Base-by-base conservation (phyloP, 2,113 vertebrate genomes). In the Chunga burmeisteri region DNA sequence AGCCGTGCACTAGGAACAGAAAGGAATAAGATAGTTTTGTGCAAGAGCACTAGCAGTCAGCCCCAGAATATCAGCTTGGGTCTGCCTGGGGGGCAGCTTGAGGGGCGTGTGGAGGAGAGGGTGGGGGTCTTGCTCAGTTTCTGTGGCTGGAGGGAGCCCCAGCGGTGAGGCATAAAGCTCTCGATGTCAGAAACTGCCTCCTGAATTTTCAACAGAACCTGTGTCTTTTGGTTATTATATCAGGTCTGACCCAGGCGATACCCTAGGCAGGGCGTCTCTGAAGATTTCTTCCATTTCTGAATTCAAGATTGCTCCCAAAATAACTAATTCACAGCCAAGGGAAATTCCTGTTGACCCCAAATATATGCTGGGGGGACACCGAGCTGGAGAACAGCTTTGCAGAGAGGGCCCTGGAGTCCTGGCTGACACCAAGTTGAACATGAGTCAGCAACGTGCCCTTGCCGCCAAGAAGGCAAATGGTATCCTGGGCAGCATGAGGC, bases 401-500 rank as follows among this genome's bases (percentile, higher is more conserved):
- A 18, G 68, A 47, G 13, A n/a, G 30, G 27, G 32, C 6, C 40
- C 27, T 8, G 23, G 27, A 29, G 21, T 52, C n/a, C 65, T 13
- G n/a, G 22, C 53, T 75, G 71, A 30, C 46, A 15, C 19, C 9
- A 3, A 10, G n/a, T 12, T 42, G 55, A 47, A 16, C 32, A 4
- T 1, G 29, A 59, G 56, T 62, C n/a, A 18, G 34, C 58, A 8
- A 32, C 5, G 2, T 27, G 22, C 18, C 46, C 53, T 18, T 38
- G 46, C n/a, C 1, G 0, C 66, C 73, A 3, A 46, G 44, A 4
- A 4, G 15, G 58, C 1, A 3, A 23, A 12, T 2, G 30, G 49
- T 26, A 6, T 15, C 40, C n/a, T 22, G 63, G 40, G 63, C 63
- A 55, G 88, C 3, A 0, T 26, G 3, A 11, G 46, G 20, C n/a